Percentiles rank a stretch among this genome's conserved stretches.
Evolutionary conservation across 2,888 invertebrate species (phyloP).

Genomic region (Mactromeris polynyma): DNA sequence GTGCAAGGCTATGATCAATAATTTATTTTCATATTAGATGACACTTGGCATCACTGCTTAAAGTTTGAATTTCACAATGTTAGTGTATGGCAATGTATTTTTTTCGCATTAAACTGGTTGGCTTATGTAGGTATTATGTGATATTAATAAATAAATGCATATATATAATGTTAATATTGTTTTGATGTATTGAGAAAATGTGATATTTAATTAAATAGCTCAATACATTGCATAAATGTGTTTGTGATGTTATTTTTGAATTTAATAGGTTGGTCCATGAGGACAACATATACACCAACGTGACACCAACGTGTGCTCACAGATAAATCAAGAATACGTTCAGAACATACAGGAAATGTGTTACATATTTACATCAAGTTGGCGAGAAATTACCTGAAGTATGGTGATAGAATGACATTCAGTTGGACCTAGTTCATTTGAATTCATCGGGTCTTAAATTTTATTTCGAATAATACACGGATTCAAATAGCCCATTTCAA

Average conservation of each 20-base stretch:
- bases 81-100: not conserved
- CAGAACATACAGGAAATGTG: no score
- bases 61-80: not conserved
- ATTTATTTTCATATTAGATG: not conserved
- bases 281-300: not conserved
- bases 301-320: not conserved
- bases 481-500: no score
- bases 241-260: not conserved
- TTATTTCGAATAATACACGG: no score
- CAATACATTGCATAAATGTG: not conserved
- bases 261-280: not conserved
- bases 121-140: not conserved
- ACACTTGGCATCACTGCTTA: not conserved
- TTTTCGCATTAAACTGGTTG: not conserved
- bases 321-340: no score
- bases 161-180: not conserved
- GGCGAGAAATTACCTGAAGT: no score
- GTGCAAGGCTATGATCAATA: no score
- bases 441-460: no score
- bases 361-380: no score
- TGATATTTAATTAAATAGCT: not conserved
- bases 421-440: no score
- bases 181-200: slow-evolving; percentile 1
- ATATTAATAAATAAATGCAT: not conserved
- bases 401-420: no score